Conservation (phyloP, 2,888 invertebrate species). For the Sarcophaga caerulescens region DNA sequence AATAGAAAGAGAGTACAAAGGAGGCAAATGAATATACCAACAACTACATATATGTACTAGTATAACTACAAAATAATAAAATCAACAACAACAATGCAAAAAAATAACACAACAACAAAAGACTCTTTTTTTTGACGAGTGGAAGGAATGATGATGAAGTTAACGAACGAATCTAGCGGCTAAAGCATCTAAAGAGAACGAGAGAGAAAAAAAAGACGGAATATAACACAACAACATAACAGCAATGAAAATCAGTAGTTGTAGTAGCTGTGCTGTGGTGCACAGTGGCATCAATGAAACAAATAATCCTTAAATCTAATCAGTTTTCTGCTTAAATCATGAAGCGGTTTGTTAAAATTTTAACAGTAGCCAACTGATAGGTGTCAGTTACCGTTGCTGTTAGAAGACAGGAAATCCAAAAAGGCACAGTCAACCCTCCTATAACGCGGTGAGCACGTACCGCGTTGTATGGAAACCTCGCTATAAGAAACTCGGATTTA, state of each 20-base stretch:
- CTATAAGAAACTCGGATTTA: no score
- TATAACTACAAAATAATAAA: conserved; percentile 15
- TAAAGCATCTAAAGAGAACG: background rate
- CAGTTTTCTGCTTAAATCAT: no score
- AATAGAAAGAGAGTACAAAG: background rate
- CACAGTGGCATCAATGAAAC: background rate
- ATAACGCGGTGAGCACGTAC: no score
- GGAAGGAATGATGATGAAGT: conserved; percentile 46
- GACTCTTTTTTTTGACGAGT: conserved; percentile 21
- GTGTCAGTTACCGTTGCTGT: no score
- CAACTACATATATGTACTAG: background rate
- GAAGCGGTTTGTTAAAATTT: no score
- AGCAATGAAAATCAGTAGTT: background rate
- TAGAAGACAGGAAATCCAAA: no score
- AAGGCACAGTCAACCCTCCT: no score
- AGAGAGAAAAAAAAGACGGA: background rate
- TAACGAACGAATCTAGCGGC: conserved; percentile 1
- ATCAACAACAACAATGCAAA: conserved; percentile 25
- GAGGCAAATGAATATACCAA: background rate
- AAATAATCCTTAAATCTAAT: background rate
- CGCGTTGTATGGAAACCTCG: no score
- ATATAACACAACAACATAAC: background rate
- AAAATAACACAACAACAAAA: conserved; percentile 19
- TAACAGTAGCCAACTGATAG: no score
- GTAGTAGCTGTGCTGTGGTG: background rate